Evolutionary conservation across 2,797 vertebrate genomes (phyloP).

Genomic region (Arnoldichthys spilopterus): DNA sequence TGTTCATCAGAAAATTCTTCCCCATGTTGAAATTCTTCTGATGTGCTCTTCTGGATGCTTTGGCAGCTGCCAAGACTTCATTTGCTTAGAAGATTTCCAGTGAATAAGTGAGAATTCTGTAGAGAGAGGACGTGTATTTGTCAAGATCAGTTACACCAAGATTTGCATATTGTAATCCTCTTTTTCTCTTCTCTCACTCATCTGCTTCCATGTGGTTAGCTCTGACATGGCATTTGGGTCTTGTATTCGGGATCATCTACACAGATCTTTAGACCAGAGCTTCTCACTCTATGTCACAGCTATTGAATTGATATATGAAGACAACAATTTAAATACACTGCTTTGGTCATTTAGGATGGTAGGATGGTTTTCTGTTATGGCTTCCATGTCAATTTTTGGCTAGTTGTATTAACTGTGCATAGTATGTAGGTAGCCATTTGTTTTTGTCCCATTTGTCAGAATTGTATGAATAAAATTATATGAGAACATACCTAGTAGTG

Average conservation of each 20-base stretch:
- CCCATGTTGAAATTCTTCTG: neutral
- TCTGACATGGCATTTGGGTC: constrained; percentile 71
- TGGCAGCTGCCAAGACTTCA: constrained; percentile 51
- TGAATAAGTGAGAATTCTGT: constrained; percentile 57
- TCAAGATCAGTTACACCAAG: constrained; percentile 70
- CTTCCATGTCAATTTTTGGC: neutral
- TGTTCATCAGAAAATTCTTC: neutral
- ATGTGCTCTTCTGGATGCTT: constrained; percentile 21
- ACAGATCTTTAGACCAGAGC: neutral
- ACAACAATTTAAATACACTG: too few species aligned
- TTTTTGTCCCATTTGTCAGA: neutral
- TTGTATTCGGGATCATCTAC: constrained; percentile 38
- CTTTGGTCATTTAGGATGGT: too few species aligned
- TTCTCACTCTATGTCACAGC: too few species aligned
- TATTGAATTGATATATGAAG: too few species aligned
- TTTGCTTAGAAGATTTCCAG: constrained; percentile 70
- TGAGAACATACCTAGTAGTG: neutral
- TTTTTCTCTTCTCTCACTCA: constrained; percentile 61
- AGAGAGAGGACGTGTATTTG: constrained; percentile 62
- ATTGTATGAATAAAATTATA: neutral
- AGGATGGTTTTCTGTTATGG: neutral
- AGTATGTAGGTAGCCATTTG: neutral
- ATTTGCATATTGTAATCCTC: constrained; percentile 77
- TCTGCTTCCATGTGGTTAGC: constrained; percentile 58
- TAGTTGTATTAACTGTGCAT: neutral